Conservation (phyloP, 2,113 vertebrate genomes). For the Hippopotamus amphibius region DNA sequence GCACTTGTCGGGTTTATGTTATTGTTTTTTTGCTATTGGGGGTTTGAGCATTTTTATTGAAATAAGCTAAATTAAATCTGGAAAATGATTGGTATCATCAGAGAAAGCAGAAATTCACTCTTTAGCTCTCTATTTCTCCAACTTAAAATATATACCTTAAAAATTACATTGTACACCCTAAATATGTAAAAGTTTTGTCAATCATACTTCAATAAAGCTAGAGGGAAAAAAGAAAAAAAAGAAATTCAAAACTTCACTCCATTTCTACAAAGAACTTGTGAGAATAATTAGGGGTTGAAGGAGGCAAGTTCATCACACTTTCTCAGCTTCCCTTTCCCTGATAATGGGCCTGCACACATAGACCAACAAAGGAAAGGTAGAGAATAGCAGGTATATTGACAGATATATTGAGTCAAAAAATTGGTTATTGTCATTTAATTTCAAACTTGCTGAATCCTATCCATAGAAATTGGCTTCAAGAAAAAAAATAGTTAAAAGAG, state of each 20-base stretch:
- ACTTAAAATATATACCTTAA: neutral
- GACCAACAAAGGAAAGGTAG: neutral
- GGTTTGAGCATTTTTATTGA: neutral
- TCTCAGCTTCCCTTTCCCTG: neutral
- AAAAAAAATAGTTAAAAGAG: neutral
- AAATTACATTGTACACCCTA: neutral
- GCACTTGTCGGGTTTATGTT: neutral
- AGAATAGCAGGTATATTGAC: neutral
- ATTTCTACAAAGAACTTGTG: neutral
- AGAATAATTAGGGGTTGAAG: slow-evolving; percentile 38
- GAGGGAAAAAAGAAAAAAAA: neutral
- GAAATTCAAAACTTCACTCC: neutral
- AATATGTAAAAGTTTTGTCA: neutral
- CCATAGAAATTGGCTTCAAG: neutral
- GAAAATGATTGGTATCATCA: neutral
- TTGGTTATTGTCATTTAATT: slow-evolving; percentile 40
- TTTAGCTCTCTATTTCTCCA: neutral
- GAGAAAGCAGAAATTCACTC: neutral
- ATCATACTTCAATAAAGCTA: neutral
- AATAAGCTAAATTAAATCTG: slow-evolving; percentile 32
- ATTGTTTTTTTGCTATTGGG: neutral
- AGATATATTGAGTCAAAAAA: neutral
- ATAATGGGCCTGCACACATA: neutral
- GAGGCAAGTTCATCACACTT: neutral
- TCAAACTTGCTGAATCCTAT: slow-evolving; percentile 30